A percentile compares a stretch with the other conserved stretches of the same genome.
Evolutionary conservation across 2,113 vertebrate species (phyloP).

Genomic region (Pachyramphus minor): DNA sequence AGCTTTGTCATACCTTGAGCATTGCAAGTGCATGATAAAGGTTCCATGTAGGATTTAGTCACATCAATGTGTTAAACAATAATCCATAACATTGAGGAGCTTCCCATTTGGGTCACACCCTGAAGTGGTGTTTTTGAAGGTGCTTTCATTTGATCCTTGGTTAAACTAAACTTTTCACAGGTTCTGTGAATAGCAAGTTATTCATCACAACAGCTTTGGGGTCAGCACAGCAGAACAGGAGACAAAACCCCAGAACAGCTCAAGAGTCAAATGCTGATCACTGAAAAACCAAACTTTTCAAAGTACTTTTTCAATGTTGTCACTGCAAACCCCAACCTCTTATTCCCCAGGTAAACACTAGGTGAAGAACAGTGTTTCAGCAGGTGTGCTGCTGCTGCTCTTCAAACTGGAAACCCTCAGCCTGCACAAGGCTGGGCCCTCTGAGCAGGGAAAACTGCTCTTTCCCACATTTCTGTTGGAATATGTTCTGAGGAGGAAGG

Average conservation of each 20-base stretch:
- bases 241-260: background rate
- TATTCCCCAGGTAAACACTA: slow-evolving; percentile 14
- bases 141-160: slow-evolving; percentile 45
- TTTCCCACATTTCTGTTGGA: background rate
- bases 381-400: slow-evolving; percentile 68
- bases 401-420: background rate
- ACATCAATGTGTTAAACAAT: slow-evolving; percentile 16
- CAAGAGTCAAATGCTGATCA: background rate
- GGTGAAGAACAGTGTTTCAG: slow-evolving; percentile 37
- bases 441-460: slow-evolving; percentile 14
- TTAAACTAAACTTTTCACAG: slow-evolving; percentile 58
- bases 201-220: slow-evolving; percentile 9
- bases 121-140: slow-evolving; percentile 60
- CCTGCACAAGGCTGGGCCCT: background rate
- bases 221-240: slow-evolving; percentile 12
- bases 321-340: background rate
- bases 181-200: slow-evolving; percentile 37
- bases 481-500: background rate
- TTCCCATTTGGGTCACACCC: slow-evolving; percentile 56
- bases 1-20: slow-evolving; percentile 10
- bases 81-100: background rate
- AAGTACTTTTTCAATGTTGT: background rate
- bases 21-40: background rate
- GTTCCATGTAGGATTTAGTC: slow-evolving; percentile 1
- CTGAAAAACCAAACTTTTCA: slow-evolving; percentile 58